These are phyloP conservation scores for Ornithoptera alexandrae DNA, from an alignment of 2,888 invertebrate species.

Conservation along the genomic window DNA sequence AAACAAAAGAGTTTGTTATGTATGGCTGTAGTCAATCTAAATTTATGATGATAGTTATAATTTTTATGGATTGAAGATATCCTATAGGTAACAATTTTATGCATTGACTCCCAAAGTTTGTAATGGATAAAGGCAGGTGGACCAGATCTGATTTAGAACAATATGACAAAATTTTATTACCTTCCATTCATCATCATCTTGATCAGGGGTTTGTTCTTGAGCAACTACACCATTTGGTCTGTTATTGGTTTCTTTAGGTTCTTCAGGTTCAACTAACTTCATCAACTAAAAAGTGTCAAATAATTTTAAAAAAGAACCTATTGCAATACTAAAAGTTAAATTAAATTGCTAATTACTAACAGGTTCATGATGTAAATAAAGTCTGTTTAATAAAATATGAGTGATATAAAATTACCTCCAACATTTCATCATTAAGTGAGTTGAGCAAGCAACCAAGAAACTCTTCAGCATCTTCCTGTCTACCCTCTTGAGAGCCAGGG, in stretches of 20 bases:
- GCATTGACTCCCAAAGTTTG: background rate
- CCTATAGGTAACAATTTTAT: background rate
- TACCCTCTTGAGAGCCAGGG: conserved; percentile 86
- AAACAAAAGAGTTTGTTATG: conserved; percentile 8
- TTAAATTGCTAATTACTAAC: too few relatives aligned
- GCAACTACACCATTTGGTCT: conserved; percentile 69
- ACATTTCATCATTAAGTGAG: conserved; percentile 97
- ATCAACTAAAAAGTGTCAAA: conserved; percentile 71
- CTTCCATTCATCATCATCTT: conserved; percentile 85
- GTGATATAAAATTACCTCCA: conserved; percentile 83
- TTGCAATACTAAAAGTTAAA: too few relatives aligned
- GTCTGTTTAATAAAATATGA: background rate
- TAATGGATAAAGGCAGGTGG: background rate
- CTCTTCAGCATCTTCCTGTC: conserved; percentile 98
- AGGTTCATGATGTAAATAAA: background rate
- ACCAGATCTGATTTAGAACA: too few relatives aligned
- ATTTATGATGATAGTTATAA: background rate
- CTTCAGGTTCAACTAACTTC: conserved; percentile 79
- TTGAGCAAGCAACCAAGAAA: conserved; percentile 96
- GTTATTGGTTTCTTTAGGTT: conserved; percentile 57
- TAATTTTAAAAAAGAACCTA: background rate
- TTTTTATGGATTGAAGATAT: background rate
- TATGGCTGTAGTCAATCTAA: background rate
- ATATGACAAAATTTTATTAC: conserved; percentile 52
- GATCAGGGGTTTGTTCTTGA: conserved; percentile 62